phyloP scores from a whole-genome alignment of 2,797 vertebrate genomes.

The Sebastes steindachneri region DNA sequence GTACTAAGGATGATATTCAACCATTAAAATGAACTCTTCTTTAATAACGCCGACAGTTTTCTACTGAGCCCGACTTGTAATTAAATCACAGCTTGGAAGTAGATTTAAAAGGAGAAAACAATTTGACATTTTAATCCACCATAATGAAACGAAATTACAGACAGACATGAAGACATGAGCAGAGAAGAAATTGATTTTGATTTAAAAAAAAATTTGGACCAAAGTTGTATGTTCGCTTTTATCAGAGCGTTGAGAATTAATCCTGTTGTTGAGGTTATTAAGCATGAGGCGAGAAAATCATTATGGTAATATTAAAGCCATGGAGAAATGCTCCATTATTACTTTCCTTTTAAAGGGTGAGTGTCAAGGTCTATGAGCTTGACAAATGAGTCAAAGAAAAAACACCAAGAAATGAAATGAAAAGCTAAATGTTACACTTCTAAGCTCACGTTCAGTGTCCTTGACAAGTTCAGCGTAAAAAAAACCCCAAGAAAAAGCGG shows the following conservation, averaged over 20 bases:
- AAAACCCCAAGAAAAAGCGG: slow-evolving; percentile 5
- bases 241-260: slow-evolving; percentile 25
- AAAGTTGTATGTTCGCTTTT: slow-evolving; percentile 19
- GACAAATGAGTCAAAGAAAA: slow-evolving; percentile 28
- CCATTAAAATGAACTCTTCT: neutral
- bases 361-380: slow-evolving; percentile 8
- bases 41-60: neutral
- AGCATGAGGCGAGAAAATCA: slow-evolving; percentile 22
- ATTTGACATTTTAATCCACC: slow-evolving; percentile 26
- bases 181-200: slow-evolving; percentile 10
- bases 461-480: neutral
- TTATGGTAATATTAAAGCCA: slow-evolving; percentile 38
- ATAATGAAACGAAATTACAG: slow-evolving; percentile 16
- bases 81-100: slow-evolving; percentile 23
- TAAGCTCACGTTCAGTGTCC: slow-evolving; percentile 3
- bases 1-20: neutral
- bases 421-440: slow-evolving; percentile 32
- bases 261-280: slow-evolving; percentile 48
- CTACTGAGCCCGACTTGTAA: neutral
- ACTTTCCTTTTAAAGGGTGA: slow-evolving; percentile 25
- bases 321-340: slow-evolving; percentile 33
- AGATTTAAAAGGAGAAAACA: slow-evolving; percentile 20
- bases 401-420: slow-evolving; percentile 11
- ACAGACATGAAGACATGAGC: slow-evolving; percentile 9
- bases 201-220: slow-evolving; percentile 3